Base-by-base conservation (phyloP, 2,797 vertebrate species). In the Sebastes steindachneri region DNA sequence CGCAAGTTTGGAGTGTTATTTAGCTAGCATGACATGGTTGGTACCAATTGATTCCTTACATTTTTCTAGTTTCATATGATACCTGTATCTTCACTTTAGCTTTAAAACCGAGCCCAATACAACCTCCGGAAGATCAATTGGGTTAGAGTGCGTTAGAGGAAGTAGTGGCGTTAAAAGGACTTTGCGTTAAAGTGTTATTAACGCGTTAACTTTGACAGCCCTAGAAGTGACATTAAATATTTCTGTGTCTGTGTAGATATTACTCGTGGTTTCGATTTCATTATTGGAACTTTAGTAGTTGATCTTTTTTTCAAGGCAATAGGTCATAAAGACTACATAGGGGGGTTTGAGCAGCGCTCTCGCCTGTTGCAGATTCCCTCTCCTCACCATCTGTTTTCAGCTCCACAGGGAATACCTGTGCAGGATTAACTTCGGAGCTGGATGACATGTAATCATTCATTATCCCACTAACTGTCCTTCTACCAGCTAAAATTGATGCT, bases 391-490 rank as follows among this genome's bases (percentile, higher is more conserved):
- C 95, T 96, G 95, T 90, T 93, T 89, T 77, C 75, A 65, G 75
- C 82, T 92, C 92, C 74, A 55, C 51, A 77, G 94, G 94, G 95
- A 95, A 95, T 95, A 96, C 95, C 95, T 95, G 93, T 48, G 82
- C 85, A 76, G 94, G 91, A 95, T 94, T 93, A 93, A 93, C 91
- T 89, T 88, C 82, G 86, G 88, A 92, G 89, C 90, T 83, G 88
- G 92, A 89, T 91, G 87, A 91, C 70, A 86, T 90, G 91, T 93
- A 95, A 96, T 95, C 95, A 93, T 91, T 96, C 94, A 95, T 95
- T 95, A 95, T 91, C 85, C 88, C 86, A 71, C 92, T 95, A 94
- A 95, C 93, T 92, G 94, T 95, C 94, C 93, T 89, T 92, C 88
- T 77, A 89, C 92, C 87, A 82, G 88, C 85, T 88, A 78, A 91